phyloP scores from a whole-genome alignment of 2,888 invertebrate genomes.

The Metalampra italica region DNA sequence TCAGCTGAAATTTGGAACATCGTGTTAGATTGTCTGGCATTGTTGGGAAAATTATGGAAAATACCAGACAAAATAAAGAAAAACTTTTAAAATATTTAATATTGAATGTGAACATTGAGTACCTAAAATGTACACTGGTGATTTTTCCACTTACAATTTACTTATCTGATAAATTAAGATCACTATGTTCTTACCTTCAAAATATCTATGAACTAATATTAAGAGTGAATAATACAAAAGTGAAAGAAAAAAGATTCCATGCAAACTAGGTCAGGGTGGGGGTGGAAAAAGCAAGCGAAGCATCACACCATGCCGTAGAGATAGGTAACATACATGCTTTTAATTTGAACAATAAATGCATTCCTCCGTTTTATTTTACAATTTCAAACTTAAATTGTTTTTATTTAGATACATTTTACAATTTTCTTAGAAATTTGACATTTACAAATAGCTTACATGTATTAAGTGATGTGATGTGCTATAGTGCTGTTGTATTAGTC shows the following conservation, averaged over 20 bases:
- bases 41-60: no score
- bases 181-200: no score
- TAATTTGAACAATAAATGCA: neutral
- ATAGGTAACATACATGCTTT: conserved; percentile 6
- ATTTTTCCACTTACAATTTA: no score
- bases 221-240: conserved; percentile 2
- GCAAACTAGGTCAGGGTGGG: conserved; percentile 19
- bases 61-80: no score
- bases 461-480: conserved; percentile 11
- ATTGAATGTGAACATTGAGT: no score
- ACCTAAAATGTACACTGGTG: no score
- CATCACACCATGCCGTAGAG: conserved; percentile 15
- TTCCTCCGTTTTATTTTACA: neutral
- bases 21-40: no score
- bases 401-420: neutral
- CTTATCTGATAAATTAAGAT: no score
- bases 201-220: no score
- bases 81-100: no score
- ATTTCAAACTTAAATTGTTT: neutral
- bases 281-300: conserved; percentile 25
- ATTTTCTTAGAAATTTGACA: neutral
- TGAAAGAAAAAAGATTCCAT: conserved; percentile 12
- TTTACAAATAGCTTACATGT: neutral
- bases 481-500: conserved; percentile 14
- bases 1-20: no score